phyloP scores from a whole-genome alignment of 2,797 vertebrate genomes.

The Chelonia mydas region DNA sequence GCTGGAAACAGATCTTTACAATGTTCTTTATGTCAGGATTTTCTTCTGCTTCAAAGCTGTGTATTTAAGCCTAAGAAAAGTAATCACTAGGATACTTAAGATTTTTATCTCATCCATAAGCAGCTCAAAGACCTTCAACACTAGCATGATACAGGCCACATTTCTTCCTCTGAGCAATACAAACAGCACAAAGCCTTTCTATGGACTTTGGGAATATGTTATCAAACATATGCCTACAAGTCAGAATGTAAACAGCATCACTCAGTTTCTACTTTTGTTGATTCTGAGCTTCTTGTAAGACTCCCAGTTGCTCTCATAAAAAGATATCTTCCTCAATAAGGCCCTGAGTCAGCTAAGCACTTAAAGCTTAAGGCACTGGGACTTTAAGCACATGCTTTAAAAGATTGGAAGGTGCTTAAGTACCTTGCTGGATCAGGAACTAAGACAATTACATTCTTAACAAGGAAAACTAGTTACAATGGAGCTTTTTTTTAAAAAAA shows the following conservation, averaged over 20 bases:
- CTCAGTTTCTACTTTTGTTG: background rate
- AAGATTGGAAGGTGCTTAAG: background rate
- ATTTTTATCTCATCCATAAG: constrained; percentile 1
- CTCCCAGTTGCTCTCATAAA: background rate
- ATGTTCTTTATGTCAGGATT: background rate
- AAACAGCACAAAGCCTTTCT: background rate
- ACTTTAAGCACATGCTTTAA: background rate
- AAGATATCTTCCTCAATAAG: background rate
- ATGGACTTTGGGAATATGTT: background rate
- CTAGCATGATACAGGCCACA: background rate
- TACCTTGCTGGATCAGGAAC: background rate
- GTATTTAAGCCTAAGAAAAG: background rate
- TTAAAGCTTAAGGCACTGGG: background rate
- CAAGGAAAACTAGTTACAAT: background rate
- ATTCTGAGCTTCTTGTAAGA: constrained; percentile 3
- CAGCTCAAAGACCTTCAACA: background rate
- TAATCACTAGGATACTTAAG: background rate
- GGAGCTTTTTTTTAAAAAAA: background rate
- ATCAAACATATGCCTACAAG: background rate
- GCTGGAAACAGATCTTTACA: constrained; percentile 17
- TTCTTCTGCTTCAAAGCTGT: background rate
- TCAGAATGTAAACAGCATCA: background rate
- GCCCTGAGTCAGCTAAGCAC: background rate
- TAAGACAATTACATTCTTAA: background rate
- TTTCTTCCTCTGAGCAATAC: background rate